Percentiles rank a stretch among this genome's conserved stretches.
Evolutionary conservation across 2,113 vertebrate species (phyloP).

Genomic region (Tetrao urogallus): DNA sequence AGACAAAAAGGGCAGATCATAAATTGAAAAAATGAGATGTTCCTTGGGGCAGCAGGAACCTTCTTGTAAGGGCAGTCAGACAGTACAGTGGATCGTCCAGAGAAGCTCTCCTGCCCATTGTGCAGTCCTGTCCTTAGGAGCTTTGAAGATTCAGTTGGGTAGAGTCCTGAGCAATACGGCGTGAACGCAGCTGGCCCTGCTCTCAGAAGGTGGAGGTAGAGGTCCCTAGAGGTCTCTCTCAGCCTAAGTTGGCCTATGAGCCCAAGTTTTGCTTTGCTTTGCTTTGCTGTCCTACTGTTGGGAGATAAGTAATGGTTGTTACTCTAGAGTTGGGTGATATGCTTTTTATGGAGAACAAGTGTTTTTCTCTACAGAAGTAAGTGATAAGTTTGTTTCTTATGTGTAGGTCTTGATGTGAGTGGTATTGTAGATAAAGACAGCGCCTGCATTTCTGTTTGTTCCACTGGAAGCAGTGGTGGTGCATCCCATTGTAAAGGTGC

Average conservation of each 20-base stretch:
- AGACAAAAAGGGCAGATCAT: not conserved
- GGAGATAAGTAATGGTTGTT: too few species aligned
- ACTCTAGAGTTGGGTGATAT: not conserved
- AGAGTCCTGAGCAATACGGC: not conserved
- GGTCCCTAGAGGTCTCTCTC: not conserved
- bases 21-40: not conserved
- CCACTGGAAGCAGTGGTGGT: not conserved
- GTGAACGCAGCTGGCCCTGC: not conserved
- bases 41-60: not conserved
- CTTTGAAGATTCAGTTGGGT: not conserved
- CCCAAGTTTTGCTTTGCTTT: not conserved
- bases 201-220: not conserved
- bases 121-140: not conserved
- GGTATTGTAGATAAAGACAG: not conserved
- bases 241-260: not conserved
- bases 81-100: not conserved
- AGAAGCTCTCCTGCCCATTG: not conserved
- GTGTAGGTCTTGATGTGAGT: not conserved
- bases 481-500: not conserved
- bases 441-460: not conserved
- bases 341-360: not conserved
- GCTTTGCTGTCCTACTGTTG: not conserved
- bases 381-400: not conserved
- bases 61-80: not conserved
- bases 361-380: not conserved